Percentiles rank a stretch among this genome's conserved stretches.
Evolutionary conservation across 2,888 invertebrate species (phyloP).

Genomic region (Monoplex corrugatus): DNA sequence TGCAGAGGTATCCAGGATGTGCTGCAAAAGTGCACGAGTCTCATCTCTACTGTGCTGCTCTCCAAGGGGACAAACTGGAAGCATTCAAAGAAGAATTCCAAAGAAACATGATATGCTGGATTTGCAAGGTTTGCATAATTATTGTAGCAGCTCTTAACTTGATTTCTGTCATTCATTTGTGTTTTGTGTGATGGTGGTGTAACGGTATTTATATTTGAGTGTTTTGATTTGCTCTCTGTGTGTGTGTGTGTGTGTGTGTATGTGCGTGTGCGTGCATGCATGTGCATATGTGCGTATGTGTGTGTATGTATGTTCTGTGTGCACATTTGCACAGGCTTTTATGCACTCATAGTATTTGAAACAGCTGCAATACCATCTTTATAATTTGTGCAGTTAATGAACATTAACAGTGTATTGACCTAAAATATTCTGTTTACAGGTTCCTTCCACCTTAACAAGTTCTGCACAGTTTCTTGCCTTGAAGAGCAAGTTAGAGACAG

Average conservation of each 20-base stretch:
- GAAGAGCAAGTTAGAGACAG: not conserved
- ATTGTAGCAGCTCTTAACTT: too few relatives aligned
- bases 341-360: too few relatives aligned
- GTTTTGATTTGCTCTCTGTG: too few relatives aligned
- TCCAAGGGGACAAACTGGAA: not conserved
- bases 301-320: too few relatives aligned
- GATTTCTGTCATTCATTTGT: not conserved
- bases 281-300: not conserved
- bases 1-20: not conserved
- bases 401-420: too few relatives aligned
- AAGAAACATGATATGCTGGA: not conserved
- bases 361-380: too few relatives aligned
- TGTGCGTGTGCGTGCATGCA: not conserved
- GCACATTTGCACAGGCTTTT: too few relatives aligned
- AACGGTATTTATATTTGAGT: too few relatives aligned
- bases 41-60: not conserved
- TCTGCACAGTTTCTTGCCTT: not conserved
- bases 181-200: not conserved
- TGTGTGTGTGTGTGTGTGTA: not conserved
- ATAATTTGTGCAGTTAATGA: too few relatives aligned
- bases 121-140: not conserved
- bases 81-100: conserved; percentile 20
- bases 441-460: not conserved
- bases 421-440: conserved; percentile 3
- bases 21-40: conserved; percentile 1